Evolutionary conservation across 2,113 vertebrate species (phyloP).

Genomic region (Melanerpes formicivorus): DNA sequence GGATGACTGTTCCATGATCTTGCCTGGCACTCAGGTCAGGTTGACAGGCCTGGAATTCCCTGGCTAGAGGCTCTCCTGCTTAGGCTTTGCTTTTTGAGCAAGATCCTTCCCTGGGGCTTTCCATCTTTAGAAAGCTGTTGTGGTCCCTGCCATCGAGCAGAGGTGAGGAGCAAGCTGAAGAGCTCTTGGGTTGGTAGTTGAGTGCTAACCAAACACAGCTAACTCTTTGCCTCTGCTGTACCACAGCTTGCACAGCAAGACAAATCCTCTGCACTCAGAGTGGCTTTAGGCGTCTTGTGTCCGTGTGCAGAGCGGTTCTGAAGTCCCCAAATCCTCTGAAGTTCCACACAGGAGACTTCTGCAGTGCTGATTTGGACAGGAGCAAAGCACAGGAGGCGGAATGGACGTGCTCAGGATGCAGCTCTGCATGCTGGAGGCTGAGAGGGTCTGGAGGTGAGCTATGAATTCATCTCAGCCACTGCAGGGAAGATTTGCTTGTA

Average conservation of each 20-base stretch:
- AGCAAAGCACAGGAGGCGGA: not conserved
- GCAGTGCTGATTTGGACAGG: not conserved
- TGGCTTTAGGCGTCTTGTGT: not conserved
- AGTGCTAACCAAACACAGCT: not conserved
- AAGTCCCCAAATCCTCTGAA: not conserved
- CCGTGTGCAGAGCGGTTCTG: not conserved
- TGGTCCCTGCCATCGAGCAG: not conserved
- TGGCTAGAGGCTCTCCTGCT: not conserved
- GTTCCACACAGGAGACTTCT: not conserved
- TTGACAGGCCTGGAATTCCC: no score
- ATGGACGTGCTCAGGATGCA: not conserved
- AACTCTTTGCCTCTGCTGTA: not conserved
- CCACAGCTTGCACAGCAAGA: fast-evolving
- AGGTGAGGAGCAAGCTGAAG: not conserved
- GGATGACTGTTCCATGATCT: no score
- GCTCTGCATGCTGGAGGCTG: not conserved
- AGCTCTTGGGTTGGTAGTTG: not conserved
- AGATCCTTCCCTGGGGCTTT: not conserved
- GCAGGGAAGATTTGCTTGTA: not conserved
- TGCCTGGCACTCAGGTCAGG: no score
- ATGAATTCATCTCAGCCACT: not conserved
- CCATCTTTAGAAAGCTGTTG: not conserved
- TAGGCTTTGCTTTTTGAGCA: not conserved
- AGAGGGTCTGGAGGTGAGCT: not conserved
- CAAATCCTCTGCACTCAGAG: not conserved